Conservation (phyloP, 2,888 invertebrate genomes). For the Lysandra bellargus region DNA sequence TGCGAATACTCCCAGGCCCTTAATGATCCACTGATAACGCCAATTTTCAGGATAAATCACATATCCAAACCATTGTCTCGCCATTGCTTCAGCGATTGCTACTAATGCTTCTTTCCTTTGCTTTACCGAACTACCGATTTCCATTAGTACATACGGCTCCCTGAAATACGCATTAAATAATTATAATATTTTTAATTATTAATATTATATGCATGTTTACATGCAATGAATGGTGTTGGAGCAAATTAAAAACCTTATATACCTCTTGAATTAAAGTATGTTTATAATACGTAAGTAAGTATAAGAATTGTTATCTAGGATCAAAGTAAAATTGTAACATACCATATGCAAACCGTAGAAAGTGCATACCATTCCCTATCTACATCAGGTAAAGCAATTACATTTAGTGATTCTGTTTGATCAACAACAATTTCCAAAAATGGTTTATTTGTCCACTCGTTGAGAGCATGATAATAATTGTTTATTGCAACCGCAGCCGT, state of each 20-base stretch:
- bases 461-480: slow-evolving; percentile 52
- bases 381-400: slow-evolving; percentile 65
- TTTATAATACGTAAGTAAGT: not conserved
- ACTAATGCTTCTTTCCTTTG: slow-evolving; percentile 70
- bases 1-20: slow-evolving; percentile 80
- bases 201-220: too few relatives aligned
- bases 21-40: slow-evolving; percentile 81
- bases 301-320: not conserved
- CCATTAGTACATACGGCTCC: slow-evolving; percentile 70
- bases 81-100: slow-evolving; percentile 82
- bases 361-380: slow-evolving; percentile 62
- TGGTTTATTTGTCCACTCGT: slow-evolving; percentile 60
- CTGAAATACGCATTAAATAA: slow-evolving; percentile 44
- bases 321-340: slow-evolving; percentile 44
- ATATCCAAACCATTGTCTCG: slow-evolving; percentile 86
- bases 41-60: slow-evolving; percentile 82
- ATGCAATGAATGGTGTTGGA: not conserved
- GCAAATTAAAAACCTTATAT: not conserved
- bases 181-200: not conserved
- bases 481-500: slow-evolving; percentile 59
- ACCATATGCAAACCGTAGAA: slow-evolving; percentile 69
- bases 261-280: not conserved
- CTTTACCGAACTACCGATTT: slow-evolving; percentile 53
- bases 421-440: slow-evolving; percentile 56
- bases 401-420: slow-evolving; percentile 57